Evolutionary conservation across 2,113 vertebrate genomes (phyloP), one percentile per base, ranked within the genome.

Genomic region (Dromaius novaehollandiae): DNA sequence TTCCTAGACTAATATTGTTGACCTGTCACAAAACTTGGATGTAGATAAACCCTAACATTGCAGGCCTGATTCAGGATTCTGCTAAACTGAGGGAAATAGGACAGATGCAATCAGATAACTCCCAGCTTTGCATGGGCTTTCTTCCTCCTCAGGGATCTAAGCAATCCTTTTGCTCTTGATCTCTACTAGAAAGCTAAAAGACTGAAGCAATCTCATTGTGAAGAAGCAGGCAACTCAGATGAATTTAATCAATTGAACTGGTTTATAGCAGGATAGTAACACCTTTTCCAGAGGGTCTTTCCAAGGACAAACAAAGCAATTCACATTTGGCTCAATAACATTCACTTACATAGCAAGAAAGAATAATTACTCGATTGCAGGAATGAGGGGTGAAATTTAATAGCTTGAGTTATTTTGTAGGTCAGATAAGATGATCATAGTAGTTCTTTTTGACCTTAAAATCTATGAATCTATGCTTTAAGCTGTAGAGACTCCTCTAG

Each of bases 231-330:
- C 4, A 81, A 71, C 48, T 76, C 65, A 36, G 42, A 60, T 51
- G n/a, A 93, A 89, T 94, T 81, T 79, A 92, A 66, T 82, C 84
- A 77, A 80, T 81, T 60, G 36, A 60, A 74, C 50, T 75, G 13
- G 74, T 87, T 93, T 93, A 65, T 61, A 66, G 42, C 11, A 76
- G 25, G n/a, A 32, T 44, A 85, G 65, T 19, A 89, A 36, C 75
- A 74, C 25, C 58, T 91, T 88, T 90, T 95, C 50, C 90, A 87
- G 51, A 79, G 38, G 65, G 38, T 85, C 66, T 93, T 95, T 93
- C 77, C 92, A 96, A 96, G 89, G 86, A 88, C 89, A 95, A 95
- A 82, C 42, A 34, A 65, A 91, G 63, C 13, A 92, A 91, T 81
- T 83, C 68, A 76, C 22, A 69, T 95, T 94, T 89, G 40, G 56